phyloP scores from a whole-genome alignment of 2,888 invertebrate species.

The Luffia ferchaultella region DNA sequence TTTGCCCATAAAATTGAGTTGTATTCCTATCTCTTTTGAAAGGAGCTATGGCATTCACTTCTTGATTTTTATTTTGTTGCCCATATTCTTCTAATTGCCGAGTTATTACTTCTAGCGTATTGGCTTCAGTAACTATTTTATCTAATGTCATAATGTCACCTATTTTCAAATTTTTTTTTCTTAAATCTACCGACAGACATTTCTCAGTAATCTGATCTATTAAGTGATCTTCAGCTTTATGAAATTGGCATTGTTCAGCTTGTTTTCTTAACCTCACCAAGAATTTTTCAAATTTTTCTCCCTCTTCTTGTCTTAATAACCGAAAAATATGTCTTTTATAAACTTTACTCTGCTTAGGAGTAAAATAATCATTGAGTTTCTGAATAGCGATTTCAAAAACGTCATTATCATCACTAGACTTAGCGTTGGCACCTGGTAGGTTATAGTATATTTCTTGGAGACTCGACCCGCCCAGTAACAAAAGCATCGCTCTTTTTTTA shows the following conservation, averaged over 20 bases:
- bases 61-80: neutral
- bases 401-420: conserved; percentile 1
- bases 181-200: neutral
- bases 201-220: conserved; percentile 14
- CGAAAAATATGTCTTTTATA: too few relatives aligned
- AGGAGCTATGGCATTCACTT: neutral
- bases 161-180: conserved; percentile 9
- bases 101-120: conserved; percentile 8
- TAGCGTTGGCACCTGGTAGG: too few relatives aligned
- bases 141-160: conserved; percentile 9
- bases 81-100: conserved; percentile 6
- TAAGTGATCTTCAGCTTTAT: conserved; percentile 6
- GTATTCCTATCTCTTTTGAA: conserved; percentile 4
- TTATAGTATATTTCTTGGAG: too few relatives aligned
- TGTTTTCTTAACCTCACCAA: too few relatives aligned
- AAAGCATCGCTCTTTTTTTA: conserved; percentile 2
- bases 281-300: too few relatives aligned
- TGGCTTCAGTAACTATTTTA: too few relatives aligned
- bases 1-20: neutral
- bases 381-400: too few relatives aligned
- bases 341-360: conserved; percentile 3
- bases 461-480: conserved; percentile 2
- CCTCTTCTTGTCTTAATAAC: too few relatives aligned
- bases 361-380: too few relatives aligned
- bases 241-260: conserved; percentile 9